Evolutionary conservation across 2,113 vertebrate species (phyloP).

Genomic region (Tyto alba): DNA sequence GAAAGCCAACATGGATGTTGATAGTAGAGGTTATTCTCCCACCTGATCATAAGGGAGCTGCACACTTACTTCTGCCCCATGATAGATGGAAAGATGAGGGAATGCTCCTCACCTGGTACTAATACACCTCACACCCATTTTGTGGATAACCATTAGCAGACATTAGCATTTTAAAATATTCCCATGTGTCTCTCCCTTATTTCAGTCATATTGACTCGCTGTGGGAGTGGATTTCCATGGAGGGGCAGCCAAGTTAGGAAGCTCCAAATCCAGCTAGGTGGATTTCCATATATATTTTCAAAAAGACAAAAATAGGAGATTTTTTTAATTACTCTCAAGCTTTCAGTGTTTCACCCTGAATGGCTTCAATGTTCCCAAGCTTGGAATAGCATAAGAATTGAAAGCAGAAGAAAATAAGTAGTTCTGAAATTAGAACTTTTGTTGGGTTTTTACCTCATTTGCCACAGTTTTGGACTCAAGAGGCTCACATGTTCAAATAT

Average conservation of each 20-base stretch:
- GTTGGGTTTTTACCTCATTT: neutral
- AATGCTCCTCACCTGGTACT: neutral
- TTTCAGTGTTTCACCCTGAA: neutral
- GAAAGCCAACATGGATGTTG: fast-evolving
- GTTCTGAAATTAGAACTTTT: neutral
- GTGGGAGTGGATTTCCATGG: neutral
- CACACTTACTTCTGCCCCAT: neutral
- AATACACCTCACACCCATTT: neutral
- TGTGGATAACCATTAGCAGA: neutral
- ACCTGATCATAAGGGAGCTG: neutral
- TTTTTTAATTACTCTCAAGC: neutral
- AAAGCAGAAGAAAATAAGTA: neutral
- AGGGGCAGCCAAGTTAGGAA: neutral
- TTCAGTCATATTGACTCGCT: neutral
- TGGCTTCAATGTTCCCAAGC: neutral
- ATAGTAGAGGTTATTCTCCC: neutral
- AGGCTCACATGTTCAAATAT: neutral
- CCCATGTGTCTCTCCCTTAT: neutral
- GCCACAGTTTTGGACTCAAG: neutral
- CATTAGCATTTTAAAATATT: neutral
- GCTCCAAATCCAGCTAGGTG: neutral
- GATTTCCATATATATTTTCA: neutral
- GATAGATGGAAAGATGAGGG: neutral
- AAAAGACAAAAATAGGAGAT: neutral
- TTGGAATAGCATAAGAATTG: neutral